Evolutionary conservation across 2,797 vertebrate species (phyloP).

Genomic region (Galaxias olidus): DNA sequence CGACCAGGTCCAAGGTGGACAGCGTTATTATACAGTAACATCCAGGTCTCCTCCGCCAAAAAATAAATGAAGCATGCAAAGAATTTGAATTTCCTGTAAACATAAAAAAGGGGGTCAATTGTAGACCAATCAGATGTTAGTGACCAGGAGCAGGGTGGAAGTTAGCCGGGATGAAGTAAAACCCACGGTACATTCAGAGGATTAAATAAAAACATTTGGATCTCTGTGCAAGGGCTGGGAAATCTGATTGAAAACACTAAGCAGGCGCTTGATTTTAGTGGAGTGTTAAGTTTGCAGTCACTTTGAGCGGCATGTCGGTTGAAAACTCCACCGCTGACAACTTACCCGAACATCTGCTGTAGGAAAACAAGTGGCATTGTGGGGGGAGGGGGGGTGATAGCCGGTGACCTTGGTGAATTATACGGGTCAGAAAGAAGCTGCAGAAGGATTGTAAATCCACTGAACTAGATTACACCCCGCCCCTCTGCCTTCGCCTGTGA

Average conservation of each 20-base stretch:
- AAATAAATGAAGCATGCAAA: too few relatives aligned
- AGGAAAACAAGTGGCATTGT: not conserved
- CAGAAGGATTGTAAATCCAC: slow-evolving; percentile 53
- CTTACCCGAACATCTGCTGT: slow-evolving; percentile 7
- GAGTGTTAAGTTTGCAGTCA: not conserved
- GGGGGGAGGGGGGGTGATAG: not conserved
- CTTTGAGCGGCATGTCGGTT: not conserved
- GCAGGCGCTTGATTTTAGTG: not conserved
- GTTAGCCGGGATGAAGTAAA: slow-evolving; percentile 36
- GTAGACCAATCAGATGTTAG: not conserved
- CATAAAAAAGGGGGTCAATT: slow-evolving; percentile 15
- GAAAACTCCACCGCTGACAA: not conserved
- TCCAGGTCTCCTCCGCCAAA: not conserved
- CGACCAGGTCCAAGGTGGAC: too few relatives aligned
- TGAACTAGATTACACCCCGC: slow-evolving; percentile 50
- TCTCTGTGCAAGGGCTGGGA: too few relatives aligned
- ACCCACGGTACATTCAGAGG: slow-evolving; percentile 35
- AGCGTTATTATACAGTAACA: too few relatives aligned
- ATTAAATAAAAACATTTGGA: slow-evolving; percentile 40
- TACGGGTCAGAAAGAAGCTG: slow-evolving; percentile 50
- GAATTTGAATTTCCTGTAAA: slow-evolving; percentile 16
- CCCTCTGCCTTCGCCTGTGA: slow-evolving; percentile 39
- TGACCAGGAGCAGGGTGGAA: not conserved
- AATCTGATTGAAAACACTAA: slow-evolving; percentile 17
- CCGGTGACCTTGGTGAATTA: slow-evolving; percentile 39